These are phyloP conservation scores for Crocodylus rhombifer DNA, from an alignment of 2,797 vertebrate genomes.

Conservation along the genomic window DNA sequence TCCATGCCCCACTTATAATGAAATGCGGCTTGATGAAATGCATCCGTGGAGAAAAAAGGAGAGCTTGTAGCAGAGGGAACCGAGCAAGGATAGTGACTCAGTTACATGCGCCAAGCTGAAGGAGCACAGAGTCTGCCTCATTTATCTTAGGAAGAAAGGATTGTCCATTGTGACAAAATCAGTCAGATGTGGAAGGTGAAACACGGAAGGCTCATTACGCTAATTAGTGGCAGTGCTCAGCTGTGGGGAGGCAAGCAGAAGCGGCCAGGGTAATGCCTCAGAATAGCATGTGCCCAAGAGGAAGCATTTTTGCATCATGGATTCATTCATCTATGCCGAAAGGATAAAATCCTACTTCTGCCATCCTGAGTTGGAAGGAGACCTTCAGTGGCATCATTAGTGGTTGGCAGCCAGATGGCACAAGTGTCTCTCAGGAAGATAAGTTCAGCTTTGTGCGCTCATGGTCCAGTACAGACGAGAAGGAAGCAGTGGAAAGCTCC, in stretches of 20 bases:
- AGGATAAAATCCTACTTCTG: background rate
- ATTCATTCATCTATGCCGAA: constrained; percentile 37
- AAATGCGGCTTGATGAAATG: constrained; percentile 23
- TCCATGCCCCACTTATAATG: constrained; percentile 4
- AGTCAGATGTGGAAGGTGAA: constrained; percentile 64
- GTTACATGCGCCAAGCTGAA: background rate
- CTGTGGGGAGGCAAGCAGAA: constrained; percentile 18
- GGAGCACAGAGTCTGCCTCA: background rate
- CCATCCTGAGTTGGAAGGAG: background rate
- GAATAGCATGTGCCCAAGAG: background rate
- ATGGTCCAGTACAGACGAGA: background rate
- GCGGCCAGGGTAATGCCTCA: constrained; percentile 41
- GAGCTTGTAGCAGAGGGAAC: background rate
- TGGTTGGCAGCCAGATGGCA: constrained; percentile 5
- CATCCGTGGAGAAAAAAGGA: constrained; percentile 17
- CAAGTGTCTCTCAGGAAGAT: background rate
- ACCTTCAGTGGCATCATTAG: constrained; percentile 11
- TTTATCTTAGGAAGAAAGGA: constrained; percentile 59
- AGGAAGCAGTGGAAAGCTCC: background rate
- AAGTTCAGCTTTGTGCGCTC: background rate
- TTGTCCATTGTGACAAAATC: constrained; percentile 54
- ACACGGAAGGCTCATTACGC: constrained; percentile 47
- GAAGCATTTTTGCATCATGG: constrained; percentile 8
- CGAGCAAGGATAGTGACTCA: background rate
- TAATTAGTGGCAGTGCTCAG: constrained; percentile 67